Base-by-base conservation (phyloP, 2,797 vertebrate genomes). In the Sternarchorhynchus goeldii region DNA sequence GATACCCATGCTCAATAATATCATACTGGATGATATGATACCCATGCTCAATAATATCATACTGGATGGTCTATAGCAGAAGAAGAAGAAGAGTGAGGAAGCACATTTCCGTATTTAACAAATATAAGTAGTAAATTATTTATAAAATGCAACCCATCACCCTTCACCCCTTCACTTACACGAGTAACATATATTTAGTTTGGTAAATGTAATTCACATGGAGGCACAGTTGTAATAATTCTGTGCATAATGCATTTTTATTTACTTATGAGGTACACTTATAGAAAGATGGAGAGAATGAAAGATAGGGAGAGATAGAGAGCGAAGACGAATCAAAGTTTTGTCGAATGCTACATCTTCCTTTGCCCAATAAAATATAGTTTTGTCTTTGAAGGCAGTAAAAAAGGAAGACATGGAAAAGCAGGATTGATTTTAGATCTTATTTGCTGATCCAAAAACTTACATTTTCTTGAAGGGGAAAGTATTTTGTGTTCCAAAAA, bases 361-460 rank as follows among this genome's bases (percentile, higher is more conserved):
- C 67, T 41, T 60, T n/a, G 25, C 39, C 14, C 65, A 75, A 73
- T 36, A 68, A 34, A 82, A 79, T 75, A 58, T 60, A 60, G 55
- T 62, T 79, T 66, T 77, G 39, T 62, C 29, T 85, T 82, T 86
- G 81, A 21, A 75, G 68, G 77, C 45, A 71, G 55, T 16, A 16
- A 7, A 57, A 20, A n/a, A 6, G 53, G 2, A 74, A 36, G 63
- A 57, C 56, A 14, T 7, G 31, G 66, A 73, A 34, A 50, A 73
- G 73, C 66, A 69, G 75, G 77, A 86, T 74, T 79, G 81, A 84
- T 85, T 82, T 25, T 79, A 50, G n/a, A 75, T 74, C 69, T 79
- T 75, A 67, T 83, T 75, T 71, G 41, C 60, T 53, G 55, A 77
- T 72, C 56, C 73, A 18, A 14, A 55, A 58, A 70, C 45, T 70